Evolutionary conservation across 2,888 invertebrate species (phyloP).

Genomic region (Apodemia zela): DNA sequence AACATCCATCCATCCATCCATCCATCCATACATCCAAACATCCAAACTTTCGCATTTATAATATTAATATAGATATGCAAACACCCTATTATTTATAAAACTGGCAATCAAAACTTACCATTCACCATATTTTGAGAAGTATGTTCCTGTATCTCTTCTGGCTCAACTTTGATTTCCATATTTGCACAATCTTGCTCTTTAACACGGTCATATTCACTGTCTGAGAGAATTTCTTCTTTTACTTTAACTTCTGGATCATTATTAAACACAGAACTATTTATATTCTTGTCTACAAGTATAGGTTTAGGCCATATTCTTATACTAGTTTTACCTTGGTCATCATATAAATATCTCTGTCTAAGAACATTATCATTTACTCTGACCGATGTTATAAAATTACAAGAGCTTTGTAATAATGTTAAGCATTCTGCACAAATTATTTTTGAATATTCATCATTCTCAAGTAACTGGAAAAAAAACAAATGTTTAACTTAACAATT

Average conservation of each 20-base stretch:
- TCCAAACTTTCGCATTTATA: no score
- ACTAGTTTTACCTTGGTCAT: constrained; percentile 18
- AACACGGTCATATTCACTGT: constrained; percentile 45
- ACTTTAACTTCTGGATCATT: constrained; percentile 44
- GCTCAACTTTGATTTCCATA: constrained; percentile 65
- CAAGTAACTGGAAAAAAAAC: constrained; percentile 46
- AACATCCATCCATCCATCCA: no score
- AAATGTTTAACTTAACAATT: no score
- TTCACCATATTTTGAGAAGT: constrained; percentile 41
- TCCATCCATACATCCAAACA: no score
- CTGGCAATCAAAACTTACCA: constrained; percentile 36
- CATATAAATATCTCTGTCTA: constrained; percentile 34
- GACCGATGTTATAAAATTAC: constrained; percentile 46
- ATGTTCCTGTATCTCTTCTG: constrained; percentile 49
- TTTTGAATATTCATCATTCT: constrained; percentile 52
- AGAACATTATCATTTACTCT: constrained; percentile 45
- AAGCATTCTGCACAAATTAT: constrained; percentile 54
- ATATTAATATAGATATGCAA: no score
- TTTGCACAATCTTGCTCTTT: constrained; percentile 18
- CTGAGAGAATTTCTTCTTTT: constrained; percentile 61
- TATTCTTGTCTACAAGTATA: constrained; percentile 53
- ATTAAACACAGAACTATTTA: constrained; percentile 39
- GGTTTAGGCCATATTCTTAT: constrained; percentile 60
- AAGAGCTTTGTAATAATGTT: constrained; percentile 45
- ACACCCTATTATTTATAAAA: constrained; percentile 32